Percentiles rank a stretch among this genome's conserved stretches.
Evolutionary conservation across 2,888 invertebrate species (phyloP).

Genomic region (Drosophila meridiana): DNA sequence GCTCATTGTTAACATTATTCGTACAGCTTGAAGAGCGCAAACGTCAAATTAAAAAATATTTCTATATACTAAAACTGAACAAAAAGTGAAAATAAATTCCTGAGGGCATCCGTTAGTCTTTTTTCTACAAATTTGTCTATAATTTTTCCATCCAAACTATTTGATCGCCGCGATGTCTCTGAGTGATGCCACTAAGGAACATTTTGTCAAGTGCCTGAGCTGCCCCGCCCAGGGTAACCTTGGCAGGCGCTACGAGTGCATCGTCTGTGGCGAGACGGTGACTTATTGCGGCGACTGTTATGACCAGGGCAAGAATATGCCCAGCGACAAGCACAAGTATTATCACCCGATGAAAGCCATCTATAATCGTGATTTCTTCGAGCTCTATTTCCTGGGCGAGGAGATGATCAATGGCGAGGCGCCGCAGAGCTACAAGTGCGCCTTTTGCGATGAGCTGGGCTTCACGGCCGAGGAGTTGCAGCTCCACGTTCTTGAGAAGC

Average conservation of each 20-base stretch:
- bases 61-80: neutral
- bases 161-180: constrained; percentile 17
- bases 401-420: constrained; percentile 53
- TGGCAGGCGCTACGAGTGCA: constrained; percentile 53
- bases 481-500: constrained; percentile 44
- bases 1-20: constrained; percentile 9
- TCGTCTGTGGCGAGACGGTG: constrained; percentile 47
- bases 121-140: neutral
- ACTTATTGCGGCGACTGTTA: constrained; percentile 55
- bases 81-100: neutral
- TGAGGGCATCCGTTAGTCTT: neutral
- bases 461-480: constrained; percentile 41
- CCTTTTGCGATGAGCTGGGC: constrained; percentile 50
- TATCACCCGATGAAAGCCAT: constrained; percentile 67
- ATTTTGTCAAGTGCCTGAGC: constrained; percentile 25
- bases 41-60: constrained; percentile 3
- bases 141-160: neutral
- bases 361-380: constrained; percentile 35
- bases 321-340: constrained; percentile 45
- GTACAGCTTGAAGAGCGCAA: constrained; percentile 9
- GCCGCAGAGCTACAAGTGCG: constrained; percentile 56
- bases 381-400: constrained; percentile 56
- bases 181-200: neutral
- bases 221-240: constrained; percentile 36
- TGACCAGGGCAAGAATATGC: constrained; percentile 27